Evolutionary conservation across 2,797 vertebrate species (phyloP).

Genomic region (Phoxinus dragarum): DNA sequence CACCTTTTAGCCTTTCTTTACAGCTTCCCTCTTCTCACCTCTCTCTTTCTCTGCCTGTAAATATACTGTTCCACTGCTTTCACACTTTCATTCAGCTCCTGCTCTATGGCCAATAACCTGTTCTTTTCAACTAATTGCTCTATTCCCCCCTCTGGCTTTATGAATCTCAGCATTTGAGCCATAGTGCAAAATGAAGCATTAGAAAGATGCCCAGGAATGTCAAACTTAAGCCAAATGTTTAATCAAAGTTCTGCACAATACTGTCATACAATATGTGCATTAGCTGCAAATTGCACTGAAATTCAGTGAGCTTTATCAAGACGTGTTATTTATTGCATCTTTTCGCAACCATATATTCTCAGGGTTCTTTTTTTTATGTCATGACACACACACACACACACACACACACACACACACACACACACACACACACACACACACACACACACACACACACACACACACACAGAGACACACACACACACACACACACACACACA

Average conservation of each 20-base stretch:
- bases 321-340: not conserved
- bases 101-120: not conserved
- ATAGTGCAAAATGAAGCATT: not conserved
- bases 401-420: no score
- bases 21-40: constrained; percentile 59
- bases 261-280: not conserved
- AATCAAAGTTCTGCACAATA: not conserved
- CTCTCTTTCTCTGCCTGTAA: constrained; percentile 12
- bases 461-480: not conserved
- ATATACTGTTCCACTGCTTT: not conserved
- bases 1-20: constrained; percentile 73
- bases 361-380: not conserved
- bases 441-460: no score
- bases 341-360: not conserved
- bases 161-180: constrained; percentile 8
- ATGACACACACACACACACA: not conserved
- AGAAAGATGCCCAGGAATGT: not conserved
- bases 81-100: constrained; percentile 4
- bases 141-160: not conserved
- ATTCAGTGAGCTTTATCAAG: not conserved
- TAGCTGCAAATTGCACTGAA: not conserved
- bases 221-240: not conserved
- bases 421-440: no score
- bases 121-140: constrained; percentile 17
- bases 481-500: not conserved